Base-by-base conservation (phyloP, 2,888 invertebrate species). In the Sphaerophoria taeniata region DNA sequence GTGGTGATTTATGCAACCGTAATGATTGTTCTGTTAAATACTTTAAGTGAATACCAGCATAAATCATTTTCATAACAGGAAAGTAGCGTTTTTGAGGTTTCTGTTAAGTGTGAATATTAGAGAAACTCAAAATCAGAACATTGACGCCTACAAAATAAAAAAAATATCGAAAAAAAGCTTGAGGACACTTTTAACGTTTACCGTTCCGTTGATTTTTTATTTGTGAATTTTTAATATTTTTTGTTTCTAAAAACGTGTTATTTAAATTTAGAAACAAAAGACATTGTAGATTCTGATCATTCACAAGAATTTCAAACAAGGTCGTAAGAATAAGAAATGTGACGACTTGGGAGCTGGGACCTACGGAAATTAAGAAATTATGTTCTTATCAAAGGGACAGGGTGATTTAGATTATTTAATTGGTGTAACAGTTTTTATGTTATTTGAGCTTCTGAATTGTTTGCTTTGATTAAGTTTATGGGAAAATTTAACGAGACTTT, bases 1-100 rank as follows among this genome's bases (percentile, higher is more conserved):
- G 16, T 12, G 58, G 63, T 83, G 83, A 83, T 83, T 83, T 83
- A 83, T 78, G 63, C 69, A 63, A 36, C 39, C 47, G 58, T 70
- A 70, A 70, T 70, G 53, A 83, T 83, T 83, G n/a, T 65, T 49
- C 49, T 74, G 70, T 78, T 63, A 47, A 36, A 14, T 43, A 24
- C 55, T 14, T 65, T 24, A 63, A 73, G 83, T 65, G 63, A 61
- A 58, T 47, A 60, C 24, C 16, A 3, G 45, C 43, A 72, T 82
- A 72, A 82, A 82, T 82, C 76, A 73, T 77, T 11, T 43, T 43
- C 3, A 7, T 43, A 12, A 11, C 9, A 43, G 2, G 9, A 11
- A 69, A 78, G 63, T 78, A 77, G 72, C 72, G 53, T 73, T 49
- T 16, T 39, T 24, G 55, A 7, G 11, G 4, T 49, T 39, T 67